Conservation (phyloP, 2,888 invertebrate species). For the Scaptomyza reducta region DNA sequence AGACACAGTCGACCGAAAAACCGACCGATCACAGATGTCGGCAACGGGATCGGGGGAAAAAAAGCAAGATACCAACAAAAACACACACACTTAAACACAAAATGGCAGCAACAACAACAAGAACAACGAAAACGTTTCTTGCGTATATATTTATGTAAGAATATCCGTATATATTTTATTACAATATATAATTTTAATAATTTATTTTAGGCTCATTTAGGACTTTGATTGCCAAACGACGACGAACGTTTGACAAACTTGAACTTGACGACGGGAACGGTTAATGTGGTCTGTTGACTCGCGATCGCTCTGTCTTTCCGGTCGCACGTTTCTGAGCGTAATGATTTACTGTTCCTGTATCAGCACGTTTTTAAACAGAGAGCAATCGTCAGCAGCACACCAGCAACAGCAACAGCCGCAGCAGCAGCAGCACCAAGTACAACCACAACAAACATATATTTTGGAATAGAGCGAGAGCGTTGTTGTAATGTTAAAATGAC, state of each 20-base stretch:
- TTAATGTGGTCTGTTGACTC: conserved; percentile 9
- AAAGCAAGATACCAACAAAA: conserved; percentile 17
- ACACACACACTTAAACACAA: conserved; percentile 30
- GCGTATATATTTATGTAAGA: conserved; percentile 18
- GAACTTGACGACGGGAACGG: conserved; percentile 58
- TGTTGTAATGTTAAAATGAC: neutral
- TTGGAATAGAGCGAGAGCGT: conserved; percentile 29
- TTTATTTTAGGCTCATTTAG: conserved; percentile 44
- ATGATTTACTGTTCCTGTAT: conserved; percentile 83
- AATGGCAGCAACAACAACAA: conserved; percentile 42
- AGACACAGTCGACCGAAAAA: conserved; percentile 24
- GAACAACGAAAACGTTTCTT: conserved; percentile 22
- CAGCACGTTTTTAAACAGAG: conserved; percentile 83
- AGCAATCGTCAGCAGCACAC: conserved; percentile 43
- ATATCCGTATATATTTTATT: conserved; percentile 39
- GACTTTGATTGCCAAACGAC: conserved; percentile 54
- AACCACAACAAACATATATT: conserved; percentile 26
- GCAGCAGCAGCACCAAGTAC: conserved; percentile 12
- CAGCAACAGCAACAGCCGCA: conserved; percentile 22
- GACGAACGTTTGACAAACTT: conserved; percentile 57
- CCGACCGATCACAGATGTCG: conserved; percentile 39
- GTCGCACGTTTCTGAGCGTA: conserved; percentile 82
- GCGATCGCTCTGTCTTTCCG: conserved; percentile 50
- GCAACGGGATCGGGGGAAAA: conserved; percentile 27
- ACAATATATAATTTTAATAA: conserved; percentile 25